A percentile compares a stretch with the other conserved stretches of the same genome.
phyloP scores from a whole-genome alignment of 2,113 vertebrate genomes.

The Vulpes lagopus region DNA sequence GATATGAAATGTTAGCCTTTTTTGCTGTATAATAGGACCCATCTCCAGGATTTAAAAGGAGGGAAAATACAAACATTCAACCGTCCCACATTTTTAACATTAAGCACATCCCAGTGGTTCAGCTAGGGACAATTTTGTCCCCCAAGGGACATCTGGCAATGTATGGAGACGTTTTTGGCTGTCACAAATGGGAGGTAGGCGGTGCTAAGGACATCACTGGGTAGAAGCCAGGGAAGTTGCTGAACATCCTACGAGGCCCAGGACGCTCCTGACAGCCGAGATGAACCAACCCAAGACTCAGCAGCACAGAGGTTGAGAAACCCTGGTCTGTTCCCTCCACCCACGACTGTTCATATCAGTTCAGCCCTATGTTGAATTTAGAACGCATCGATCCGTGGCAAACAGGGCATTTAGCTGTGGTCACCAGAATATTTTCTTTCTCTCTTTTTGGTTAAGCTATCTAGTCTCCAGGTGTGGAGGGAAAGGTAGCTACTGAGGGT shows the following conservation, averaged over 20 bases:
- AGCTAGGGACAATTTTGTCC: background rate
- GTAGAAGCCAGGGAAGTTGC: background rate
- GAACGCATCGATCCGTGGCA: background rate
- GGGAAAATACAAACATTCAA: background rate
- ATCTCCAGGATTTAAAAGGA: constrained; percentile 52
- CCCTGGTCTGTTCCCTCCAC: background rate
- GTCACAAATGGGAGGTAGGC: background rate
- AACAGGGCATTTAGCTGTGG: background rate
- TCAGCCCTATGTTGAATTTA: constrained; percentile 10
- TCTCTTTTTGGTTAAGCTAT: background rate
- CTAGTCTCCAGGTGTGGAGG: background rate
- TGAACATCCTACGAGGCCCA: background rate
- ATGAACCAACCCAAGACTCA: background rate
- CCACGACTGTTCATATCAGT: background rate
- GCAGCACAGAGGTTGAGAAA: background rate
- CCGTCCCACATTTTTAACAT: background rate
- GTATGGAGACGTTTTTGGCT: background rate
- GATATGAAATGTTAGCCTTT: constrained; percentile 1
- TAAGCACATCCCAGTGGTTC: constrained; percentile 13
- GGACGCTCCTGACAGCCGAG: background rate
- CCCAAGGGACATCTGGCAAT: background rate
- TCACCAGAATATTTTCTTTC: background rate
- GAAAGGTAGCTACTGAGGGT: background rate
- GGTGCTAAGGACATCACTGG: background rate
- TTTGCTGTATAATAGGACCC: background rate